Evolutionary conservation across 2,113 vertebrate species (phyloP).

Genomic region (Ovis canadensis): DNA sequence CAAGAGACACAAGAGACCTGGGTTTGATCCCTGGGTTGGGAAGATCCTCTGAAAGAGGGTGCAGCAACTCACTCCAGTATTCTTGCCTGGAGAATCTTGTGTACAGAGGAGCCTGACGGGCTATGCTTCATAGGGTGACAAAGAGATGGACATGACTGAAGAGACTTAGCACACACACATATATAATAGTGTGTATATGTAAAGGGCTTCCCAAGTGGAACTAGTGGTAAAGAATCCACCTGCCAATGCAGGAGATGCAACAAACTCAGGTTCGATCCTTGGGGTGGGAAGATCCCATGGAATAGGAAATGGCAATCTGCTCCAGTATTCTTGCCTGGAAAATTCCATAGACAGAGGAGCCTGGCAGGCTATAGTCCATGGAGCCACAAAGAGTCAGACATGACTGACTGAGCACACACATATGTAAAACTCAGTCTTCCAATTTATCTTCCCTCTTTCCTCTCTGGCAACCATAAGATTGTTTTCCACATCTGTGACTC

Average conservation of each 20-base stretch:
- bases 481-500: neutral
- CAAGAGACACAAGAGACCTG: neutral
- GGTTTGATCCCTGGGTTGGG: neutral
- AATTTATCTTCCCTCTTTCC: neutral
- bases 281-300: neutral
- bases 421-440: neutral
- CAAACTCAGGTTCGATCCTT: neutral
- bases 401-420: neutral
- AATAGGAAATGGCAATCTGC: neutral
- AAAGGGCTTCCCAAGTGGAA: neutral
- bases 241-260: neutral
- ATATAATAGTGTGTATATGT: neutral
- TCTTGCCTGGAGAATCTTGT: neutral
- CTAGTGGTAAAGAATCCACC: neutral
- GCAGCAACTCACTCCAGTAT: neutral
- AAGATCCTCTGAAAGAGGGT: neutral
- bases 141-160: neutral
- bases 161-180: neutral
- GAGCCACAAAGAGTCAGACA: neutral
- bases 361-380: neutral
- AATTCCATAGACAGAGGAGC: neutral
- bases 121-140: neutral
- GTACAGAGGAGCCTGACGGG: neutral
- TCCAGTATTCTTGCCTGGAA: neutral
- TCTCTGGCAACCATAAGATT: neutral